Percentiles rank a stretch among this genome's conserved stretches.
phyloP scores from a whole-genome alignment of 2,113 vertebrate genomes.

The Elephantulus edwardii region DNA sequence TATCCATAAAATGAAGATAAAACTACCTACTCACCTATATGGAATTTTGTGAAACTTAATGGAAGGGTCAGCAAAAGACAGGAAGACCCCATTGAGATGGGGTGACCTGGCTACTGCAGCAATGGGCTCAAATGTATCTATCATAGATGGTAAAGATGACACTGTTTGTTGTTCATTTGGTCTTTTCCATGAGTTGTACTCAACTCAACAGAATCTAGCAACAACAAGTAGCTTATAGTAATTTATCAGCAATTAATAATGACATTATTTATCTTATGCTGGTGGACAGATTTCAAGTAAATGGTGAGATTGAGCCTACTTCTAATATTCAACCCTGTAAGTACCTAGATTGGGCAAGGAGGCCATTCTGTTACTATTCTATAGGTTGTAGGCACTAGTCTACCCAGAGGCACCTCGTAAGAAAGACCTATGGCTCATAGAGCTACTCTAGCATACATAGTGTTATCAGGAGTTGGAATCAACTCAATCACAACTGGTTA shows the following conservation, averaged over 20 bases:
- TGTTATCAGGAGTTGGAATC: background rate
- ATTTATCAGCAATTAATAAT: constrained; percentile 1
- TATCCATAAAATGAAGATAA: background rate
- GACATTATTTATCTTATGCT: background rate
- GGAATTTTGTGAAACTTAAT: background rate
- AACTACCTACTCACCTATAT: background rate
- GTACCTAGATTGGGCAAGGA: background rate
- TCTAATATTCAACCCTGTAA: background rate
- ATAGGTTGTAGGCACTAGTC: background rate
- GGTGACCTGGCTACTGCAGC: no score
- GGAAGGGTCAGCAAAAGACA: background rate
- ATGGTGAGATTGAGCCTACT: background rate
- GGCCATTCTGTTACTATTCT: background rate
- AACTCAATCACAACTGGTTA: background rate
- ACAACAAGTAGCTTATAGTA: background rate
- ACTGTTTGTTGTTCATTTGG: no score
- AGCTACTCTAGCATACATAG: background rate
- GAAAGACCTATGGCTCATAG: background rate
- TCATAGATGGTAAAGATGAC: no score
- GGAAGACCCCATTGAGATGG: no score
- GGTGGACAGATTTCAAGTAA: background rate
- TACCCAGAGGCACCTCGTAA: background rate
- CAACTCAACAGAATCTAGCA: no score
- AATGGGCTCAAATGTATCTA: no score
- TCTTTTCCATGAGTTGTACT: no score